These are phyloP conservation scores for Heliconius hortense DNA, from an alignment of 2,888 invertebrate genomes.

Conservation along the genomic window DNA sequence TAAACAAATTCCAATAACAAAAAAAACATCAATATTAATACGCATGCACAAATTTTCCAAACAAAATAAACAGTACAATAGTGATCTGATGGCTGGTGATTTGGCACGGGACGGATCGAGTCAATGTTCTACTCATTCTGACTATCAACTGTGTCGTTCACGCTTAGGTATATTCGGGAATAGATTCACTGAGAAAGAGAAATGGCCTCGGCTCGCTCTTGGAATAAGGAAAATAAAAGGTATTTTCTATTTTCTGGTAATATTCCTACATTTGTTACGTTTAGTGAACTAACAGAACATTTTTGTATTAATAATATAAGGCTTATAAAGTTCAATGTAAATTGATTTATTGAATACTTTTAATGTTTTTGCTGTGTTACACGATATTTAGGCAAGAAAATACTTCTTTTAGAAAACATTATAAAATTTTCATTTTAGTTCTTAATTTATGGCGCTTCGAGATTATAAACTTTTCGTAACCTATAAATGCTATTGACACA, in stretches of 20 bases:
- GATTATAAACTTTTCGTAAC: no score
- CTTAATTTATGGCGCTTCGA: no score
- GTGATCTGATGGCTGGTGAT: slow-evolving; percentile 49
- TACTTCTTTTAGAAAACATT: no score
- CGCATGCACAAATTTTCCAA: slow-evolving; percentile 35
- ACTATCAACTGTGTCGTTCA: slow-evolving; percentile 48
- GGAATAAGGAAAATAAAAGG: slow-evolving; percentile 32
- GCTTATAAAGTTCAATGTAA: slow-evolving; percentile 14
- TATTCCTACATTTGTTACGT: slow-evolving; percentile 36
- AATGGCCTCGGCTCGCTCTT: slow-evolving; percentile 35
- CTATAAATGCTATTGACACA: background rate
- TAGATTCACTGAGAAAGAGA: slow-evolving; percentile 41
- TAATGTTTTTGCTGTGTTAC: background rate
- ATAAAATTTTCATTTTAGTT: no score
- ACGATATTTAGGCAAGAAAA: no score
- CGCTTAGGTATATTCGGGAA: slow-evolving; percentile 38
- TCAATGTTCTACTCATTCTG: slow-evolving; percentile 48
- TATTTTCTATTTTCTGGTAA: slow-evolving; percentile 36
- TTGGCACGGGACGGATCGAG: slow-evolving; percentile 48
- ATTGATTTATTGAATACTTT: background rate
- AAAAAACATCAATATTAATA: slow-evolving; percentile 34
- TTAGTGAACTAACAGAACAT: slow-evolving; percentile 31
- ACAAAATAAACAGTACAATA: slow-evolving; percentile 48
- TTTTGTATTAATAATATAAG: no score
- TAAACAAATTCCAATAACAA: background rate